phyloP scores from a whole-genome alignment of 2,113 vertebrate species.

The Gasterosteus nipponicus region DNA sequence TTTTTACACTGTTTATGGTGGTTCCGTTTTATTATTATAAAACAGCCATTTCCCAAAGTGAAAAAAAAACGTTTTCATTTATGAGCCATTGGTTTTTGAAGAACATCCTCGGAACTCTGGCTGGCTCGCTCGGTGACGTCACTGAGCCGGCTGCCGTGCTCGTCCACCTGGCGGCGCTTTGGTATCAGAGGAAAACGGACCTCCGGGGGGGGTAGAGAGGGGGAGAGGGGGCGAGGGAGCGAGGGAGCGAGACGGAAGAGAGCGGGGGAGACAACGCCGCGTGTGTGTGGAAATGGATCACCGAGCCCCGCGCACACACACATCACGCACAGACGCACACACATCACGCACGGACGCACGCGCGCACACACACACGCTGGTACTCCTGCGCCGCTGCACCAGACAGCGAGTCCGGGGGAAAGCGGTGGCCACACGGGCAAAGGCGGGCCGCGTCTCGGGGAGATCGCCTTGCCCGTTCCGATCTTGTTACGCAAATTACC shows the following conservation, averaged over 20 bases:
- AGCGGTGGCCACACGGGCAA: slow-evolving; percentile 26
- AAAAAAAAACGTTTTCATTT: not conserved
- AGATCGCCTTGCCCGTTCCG: slow-evolving; percentile 66
- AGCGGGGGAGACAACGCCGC: not conserved
- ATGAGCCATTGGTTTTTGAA: not conserved
- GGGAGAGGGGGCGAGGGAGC: not conserved
- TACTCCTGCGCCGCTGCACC: slow-evolving; percentile 12
- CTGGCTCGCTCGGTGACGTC: not conserved
- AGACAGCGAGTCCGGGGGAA: slow-evolving; percentile 28
- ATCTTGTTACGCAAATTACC: slow-evolving; percentile 82
- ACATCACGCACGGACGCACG: not conserved
- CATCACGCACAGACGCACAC: not conserved
- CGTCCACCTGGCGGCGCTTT: slow-evolving; percentile 69
- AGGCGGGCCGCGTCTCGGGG: slow-evolving; percentile 58
- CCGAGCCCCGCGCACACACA: not conserved
- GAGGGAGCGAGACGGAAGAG: not conserved
- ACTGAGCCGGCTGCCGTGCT: not conserved
- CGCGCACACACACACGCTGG: not conserved
- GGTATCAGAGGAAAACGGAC: slow-evolving; percentile 67
- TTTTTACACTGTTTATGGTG: not conserved
- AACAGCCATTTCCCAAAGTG: not conserved
- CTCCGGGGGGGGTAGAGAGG: not conserved
- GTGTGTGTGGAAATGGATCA: slow-evolving; percentile 1
- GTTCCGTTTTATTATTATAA: not conserved
- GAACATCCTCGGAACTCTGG: not conserved